Evolutionary conservation across 1,140 invertebrate species (phyloP), one percentile per base, ranked within the genome.

Genomic region (Lutraria rhynchaena): DNA sequence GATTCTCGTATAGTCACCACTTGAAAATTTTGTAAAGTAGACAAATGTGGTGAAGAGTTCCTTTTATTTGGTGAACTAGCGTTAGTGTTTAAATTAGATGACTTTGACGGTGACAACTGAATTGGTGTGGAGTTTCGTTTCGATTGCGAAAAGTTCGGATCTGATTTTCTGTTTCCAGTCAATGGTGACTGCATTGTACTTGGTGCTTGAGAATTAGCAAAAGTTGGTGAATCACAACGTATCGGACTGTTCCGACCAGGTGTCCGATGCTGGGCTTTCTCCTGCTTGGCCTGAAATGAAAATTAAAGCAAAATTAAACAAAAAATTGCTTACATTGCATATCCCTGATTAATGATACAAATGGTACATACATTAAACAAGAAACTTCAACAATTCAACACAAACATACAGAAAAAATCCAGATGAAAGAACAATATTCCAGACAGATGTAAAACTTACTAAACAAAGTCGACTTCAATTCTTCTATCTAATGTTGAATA

Each of bases 261-360:
- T 24, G 86, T 84, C 44, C 86, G 77, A 55, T 91, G 89, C 31
- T 88, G 83, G 1, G 80, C 82, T 49, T 89, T 87, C 15, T 87
- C 88, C 29, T 91, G 89, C 55, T 91, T 92, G 19, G 91, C 90
- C 91, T 92, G 81, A 35, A 89, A 89, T 63, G 13, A n/a, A n/a
- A n/a, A n/a, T n/a, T n/a, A n/a, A n/a, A n/a, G n/a, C n/a, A n/a
- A n/a, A n/a, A n/a, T n/a, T n/a, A n/a, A n/a, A n/a, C n/a, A n/a
- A n/a, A n/a, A n/a, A n/a, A n/a, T n/a, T n/a, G n/a, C n/a, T n/a
- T n/a, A n/a, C n/a, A n/a, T n/a, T n/a, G n/a, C n/a, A n/a, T n/a
- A n/a, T n/a, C n/a, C n/a, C n/a, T n/a, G n/a, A n/a, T n/a, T n/a
- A n/a, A n/a, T n/a, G n/a, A n/a, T n/a, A n/a, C n/a, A n/a, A n/a